These are phyloP conservation scores for Pangasius mekongensis DNA, from an alignment of 2,797 vertebrate species.

Conservation along the genomic window DNA sequence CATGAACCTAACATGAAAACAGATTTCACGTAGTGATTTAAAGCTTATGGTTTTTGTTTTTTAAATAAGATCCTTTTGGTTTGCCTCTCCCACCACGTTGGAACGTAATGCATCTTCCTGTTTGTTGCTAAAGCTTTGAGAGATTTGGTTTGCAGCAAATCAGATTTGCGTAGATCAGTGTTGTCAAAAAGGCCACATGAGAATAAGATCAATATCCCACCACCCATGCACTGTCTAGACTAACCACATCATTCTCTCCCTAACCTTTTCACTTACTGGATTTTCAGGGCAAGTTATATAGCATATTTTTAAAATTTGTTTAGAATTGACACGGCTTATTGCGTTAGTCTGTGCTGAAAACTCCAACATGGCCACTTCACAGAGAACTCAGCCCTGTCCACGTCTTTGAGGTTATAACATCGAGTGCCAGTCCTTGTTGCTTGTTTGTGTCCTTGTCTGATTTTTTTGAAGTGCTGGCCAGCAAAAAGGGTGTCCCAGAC, in stretches of 20 bases:
- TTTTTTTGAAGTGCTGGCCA: conserved; percentile 53
- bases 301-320: not conserved
- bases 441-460: conserved; percentile 30
- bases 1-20: not conserved
- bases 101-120: not conserved
- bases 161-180: not conserved
- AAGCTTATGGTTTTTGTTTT: not conserved
- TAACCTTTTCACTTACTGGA: conserved; percentile 18
- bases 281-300: conserved; percentile 4
- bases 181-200: conserved; percentile 11
- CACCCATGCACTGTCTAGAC: conserved; percentile 22
- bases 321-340: conserved; percentile 5
- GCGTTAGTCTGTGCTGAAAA: conserved; percentile 15
- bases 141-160: not conserved
- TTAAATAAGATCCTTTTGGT: not conserved
- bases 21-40: not conserved
- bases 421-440: conserved; percentile 37
- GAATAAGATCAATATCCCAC: not conserved
- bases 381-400: not conserved
- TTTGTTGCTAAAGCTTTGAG: conserved; percentile 9
- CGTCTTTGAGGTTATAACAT: conserved; percentile 10
- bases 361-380: not conserved
- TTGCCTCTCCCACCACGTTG: not conserved
- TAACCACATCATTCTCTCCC: not conserved
- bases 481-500: conserved; percentile 22